phyloP scores from a whole-genome alignment of 2,888 invertebrate species.

The Hyalella azteca region DNA sequence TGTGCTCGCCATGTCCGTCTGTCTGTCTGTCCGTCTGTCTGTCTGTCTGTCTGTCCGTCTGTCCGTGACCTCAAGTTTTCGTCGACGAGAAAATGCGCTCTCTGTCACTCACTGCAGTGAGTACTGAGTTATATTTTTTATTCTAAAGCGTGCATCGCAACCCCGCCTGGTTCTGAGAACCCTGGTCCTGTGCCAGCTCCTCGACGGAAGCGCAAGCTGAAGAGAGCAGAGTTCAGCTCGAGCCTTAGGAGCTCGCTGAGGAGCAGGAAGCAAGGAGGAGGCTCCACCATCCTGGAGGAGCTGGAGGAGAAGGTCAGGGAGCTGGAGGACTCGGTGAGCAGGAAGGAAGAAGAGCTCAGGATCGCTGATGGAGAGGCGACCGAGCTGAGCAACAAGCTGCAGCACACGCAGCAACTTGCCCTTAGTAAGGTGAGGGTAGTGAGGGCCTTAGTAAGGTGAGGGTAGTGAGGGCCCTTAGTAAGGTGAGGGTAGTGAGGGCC shows the following conservation, averaged over 20 bases:
- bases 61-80: no score
- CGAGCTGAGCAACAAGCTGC: constrained; percentile 47
- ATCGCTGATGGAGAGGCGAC: constrained; percentile 52
- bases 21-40: no score
- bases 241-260: constrained; percentile 25
- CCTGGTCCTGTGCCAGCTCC: constrained; percentile 30
- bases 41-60: no score
- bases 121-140: no score
- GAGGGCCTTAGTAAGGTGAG: neutral
- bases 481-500: no score
- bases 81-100: no score
- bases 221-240: neutral
- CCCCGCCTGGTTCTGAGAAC: neutral
- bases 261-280: constrained; percentile 10
- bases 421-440: neutral
- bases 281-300: constrained; percentile 51
- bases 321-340: constrained; percentile 50
- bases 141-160: neutral
- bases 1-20: no score
- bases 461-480: no score
- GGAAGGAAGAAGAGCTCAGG: constrained; percentile 51
- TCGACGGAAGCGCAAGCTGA: constrained; percentile 35
- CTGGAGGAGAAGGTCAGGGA: constrained; percentile 54
- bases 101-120: no score
- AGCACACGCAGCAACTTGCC: constrained; percentile 29